phyloP scores from a whole-genome alignment of 2,888 invertebrate species.

The Rhagium mordax region DNA sequence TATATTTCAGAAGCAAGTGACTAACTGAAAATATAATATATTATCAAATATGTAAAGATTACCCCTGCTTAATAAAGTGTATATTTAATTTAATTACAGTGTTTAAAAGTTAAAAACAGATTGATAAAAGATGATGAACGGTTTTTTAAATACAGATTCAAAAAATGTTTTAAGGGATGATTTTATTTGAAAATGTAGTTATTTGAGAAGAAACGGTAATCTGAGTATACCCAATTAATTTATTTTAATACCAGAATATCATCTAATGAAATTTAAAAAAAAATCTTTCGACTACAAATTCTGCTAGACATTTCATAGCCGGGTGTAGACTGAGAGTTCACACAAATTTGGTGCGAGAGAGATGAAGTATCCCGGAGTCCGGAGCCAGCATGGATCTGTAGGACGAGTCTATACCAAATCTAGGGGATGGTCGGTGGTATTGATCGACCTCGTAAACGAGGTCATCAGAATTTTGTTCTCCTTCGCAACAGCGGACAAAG shows the following conservation, averaged over 20 bases:
- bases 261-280: background rate
- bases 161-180: too few relatives aligned
- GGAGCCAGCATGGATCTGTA: slow-evolving; percentile 35
- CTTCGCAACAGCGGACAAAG: slow-evolving; percentile 58
- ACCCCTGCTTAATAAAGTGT: too few relatives aligned
- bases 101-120: too few relatives aligned
- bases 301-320: background rate
- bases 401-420: slow-evolving; percentile 55
- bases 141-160: too few relatives aligned
- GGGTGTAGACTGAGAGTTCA: background rate
- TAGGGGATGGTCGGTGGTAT: slow-evolving; percentile 58
- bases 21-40: too few relatives aligned
- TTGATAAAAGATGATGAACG: too few relatives aligned
- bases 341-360: slow-evolving; percentile 16
- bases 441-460: slow-evolving; percentile 61
- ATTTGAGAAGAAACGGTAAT: background rate
- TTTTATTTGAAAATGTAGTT: too few relatives aligned
- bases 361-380: slow-evolving; percentile 43
- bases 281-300: background rate
- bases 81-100: too few relatives aligned
- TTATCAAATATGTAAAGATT: too few relatives aligned
- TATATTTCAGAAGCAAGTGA: too few relatives aligned
- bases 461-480: slow-evolving; percentile 60
- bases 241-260: background rate
- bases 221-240: background rate